phyloP scores from a whole-genome alignment of 1,140 invertebrate species.

The Epicauta chinensis region DNA sequence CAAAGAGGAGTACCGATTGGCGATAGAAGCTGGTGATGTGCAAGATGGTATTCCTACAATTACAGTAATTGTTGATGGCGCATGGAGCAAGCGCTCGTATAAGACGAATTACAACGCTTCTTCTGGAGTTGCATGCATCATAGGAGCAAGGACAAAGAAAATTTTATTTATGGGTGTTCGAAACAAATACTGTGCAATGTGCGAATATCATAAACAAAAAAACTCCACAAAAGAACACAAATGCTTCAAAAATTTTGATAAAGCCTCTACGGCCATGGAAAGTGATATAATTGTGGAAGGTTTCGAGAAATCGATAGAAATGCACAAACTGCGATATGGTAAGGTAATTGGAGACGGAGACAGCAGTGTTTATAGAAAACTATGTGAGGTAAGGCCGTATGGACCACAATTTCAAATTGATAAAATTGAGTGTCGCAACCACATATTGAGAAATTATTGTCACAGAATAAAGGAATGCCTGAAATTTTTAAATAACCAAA shows the following conservation, averaged over 20 bases:
- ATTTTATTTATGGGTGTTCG: slow-evolving; percentile 33
- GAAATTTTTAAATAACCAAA: too few species aligned
- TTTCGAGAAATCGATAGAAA: background rate
- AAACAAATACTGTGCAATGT: slow-evolving; percentile 36
- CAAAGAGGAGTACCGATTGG: slow-evolving; percentile 22
- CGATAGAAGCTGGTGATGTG: slow-evolving; percentile 18
- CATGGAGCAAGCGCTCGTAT: slow-evolving; percentile 31
- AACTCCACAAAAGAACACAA: background rate
- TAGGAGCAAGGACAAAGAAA: slow-evolving; percentile 35
- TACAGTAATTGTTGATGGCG: slow-evolving; percentile 30
- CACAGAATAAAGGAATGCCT: slow-evolving; percentile 3
- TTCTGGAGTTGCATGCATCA: slow-evolving; percentile 31
- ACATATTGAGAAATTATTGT: slow-evolving; percentile 21
- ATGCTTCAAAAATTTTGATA: slow-evolving; percentile 3
- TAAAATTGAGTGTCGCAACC: slow-evolving; percentile 32
- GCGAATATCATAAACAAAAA: slow-evolving; percentile 30
- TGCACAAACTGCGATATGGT: background rate
- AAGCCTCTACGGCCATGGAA: background rate
- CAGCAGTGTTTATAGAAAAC: slow-evolving; percentile 33
- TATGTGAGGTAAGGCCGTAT: slow-evolving; percentile 11
- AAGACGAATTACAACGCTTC: slow-evolving; percentile 27
- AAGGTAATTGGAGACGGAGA: slow-evolving; percentile 35
- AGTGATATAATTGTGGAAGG: background rate
- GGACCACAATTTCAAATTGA: slow-evolving; percentile 28
- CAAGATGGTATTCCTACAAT: slow-evolving; percentile 25